Evolutionary conservation across 2,113 vertebrate genomes (phyloP).

Genomic region (Erythrocebus patas): DNA sequence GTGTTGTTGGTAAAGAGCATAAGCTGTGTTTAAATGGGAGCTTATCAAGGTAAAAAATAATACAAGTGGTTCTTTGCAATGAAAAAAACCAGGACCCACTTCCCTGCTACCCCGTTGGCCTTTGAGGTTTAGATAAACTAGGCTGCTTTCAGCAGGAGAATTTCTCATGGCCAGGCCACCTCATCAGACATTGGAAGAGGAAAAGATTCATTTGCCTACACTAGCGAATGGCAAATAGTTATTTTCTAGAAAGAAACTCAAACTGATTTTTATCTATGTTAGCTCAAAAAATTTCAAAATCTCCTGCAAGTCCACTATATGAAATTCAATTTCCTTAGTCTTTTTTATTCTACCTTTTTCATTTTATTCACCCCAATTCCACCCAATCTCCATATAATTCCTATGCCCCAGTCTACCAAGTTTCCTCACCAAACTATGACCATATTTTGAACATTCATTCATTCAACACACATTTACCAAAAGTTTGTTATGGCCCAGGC

Average conservation of each 20-base stretch:
- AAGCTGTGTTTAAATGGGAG: neutral
- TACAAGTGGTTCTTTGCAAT: neutral
- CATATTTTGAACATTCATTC: neutral
- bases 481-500: neutral
- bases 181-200: neutral
- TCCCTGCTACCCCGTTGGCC: neutral
- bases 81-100: neutral
- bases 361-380: neutral
- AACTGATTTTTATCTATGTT: neutral
- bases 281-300: neutral
- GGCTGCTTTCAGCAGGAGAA: neutral
- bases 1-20: neutral
- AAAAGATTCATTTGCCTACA: neutral
- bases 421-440: neutral
- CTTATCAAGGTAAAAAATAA: neutral
- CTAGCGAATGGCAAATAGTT: neutral
- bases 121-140: neutral
- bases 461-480: neutral
- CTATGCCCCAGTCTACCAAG: neutral
- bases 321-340: neutral
- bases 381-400: neutral
- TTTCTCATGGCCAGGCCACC: neutral
- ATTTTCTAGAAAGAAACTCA: slow-evolving; percentile 1
- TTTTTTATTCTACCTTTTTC: neutral
- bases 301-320: neutral